These are phyloP conservation scores for Microctonus aethiopoides DNA, from an alignment of 2,888 invertebrate genomes.

Conservation along the genomic window DNA sequence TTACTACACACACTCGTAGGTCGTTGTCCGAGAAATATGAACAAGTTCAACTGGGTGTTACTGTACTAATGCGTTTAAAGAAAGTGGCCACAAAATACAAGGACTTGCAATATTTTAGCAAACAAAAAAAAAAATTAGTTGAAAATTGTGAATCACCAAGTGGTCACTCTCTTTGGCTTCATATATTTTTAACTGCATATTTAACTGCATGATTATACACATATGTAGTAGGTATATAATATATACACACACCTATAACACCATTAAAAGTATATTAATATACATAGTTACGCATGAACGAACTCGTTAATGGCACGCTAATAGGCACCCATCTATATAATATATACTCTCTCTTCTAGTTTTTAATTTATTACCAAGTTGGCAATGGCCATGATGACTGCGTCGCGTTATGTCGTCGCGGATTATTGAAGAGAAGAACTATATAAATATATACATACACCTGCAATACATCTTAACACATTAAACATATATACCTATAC, in stretches of 20 bases:
- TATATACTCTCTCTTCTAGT: conserved; percentile 55
- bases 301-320: conserved; percentile 59
- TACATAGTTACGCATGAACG: conserved; percentile 58
- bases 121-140: neutral
- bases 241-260: neutral
- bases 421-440: conserved; percentile 20
- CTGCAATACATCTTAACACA: too few relatives aligned
- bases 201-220: neutral
- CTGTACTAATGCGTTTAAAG: too few relatives aligned
- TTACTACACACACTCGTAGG: neutral
- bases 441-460: neutral
- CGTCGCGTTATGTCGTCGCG: conserved; percentile 33
- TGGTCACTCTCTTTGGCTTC: neutral
- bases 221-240: neutral
- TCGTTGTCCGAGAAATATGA: conserved; percentile 22
- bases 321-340: conserved; percentile 49
- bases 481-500: neutral
- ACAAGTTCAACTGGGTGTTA: neutral
- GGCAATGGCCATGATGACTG: conserved; percentile 38
- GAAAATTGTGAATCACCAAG: neutral
- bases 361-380: conserved; percentile 59
- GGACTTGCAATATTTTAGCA: neutral
- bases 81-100: neutral
- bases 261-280: neutral
- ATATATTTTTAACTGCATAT: neutral